These are phyloP conservation scores for Opisthocomus hoazin DNA, from an alignment of 2,113 vertebrate species.

Conservation along the genomic window DNA sequence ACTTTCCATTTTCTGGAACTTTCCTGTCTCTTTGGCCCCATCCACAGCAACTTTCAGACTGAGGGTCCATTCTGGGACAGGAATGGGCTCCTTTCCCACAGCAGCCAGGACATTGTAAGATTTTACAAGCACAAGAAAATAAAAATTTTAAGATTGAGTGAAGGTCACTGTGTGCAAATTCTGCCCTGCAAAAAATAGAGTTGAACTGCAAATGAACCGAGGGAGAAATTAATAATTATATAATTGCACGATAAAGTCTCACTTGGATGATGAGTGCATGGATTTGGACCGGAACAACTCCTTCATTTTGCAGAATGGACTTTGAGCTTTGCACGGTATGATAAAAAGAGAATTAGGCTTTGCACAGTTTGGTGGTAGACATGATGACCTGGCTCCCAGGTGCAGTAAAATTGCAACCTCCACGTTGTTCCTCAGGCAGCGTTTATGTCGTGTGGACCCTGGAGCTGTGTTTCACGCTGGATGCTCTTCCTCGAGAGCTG, in stretches of 20 bases:
- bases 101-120: background rate
- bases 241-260: background rate
- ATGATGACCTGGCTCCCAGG: background rate
- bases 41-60: background rate
- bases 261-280: background rate
- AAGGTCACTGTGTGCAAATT: background rate
- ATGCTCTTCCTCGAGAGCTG: background rate
- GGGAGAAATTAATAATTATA: background rate
- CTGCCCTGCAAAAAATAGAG: background rate
- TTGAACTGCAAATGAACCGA: rapidly evolving
- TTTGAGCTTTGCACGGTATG: background rate
- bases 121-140: background rate
- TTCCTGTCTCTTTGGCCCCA: background rate
- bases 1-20: background rate
- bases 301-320: background rate
- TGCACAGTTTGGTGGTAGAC: background rate
- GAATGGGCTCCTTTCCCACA: background rate
- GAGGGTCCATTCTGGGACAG: background rate
- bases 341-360: background rate
- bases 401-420: background rate
- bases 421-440: rapidly evolving
- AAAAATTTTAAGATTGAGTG: background rate
- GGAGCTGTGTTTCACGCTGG: background rate
- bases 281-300: background rate
- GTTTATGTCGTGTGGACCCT: background rate